Percentiles rank a stretch among this genome's conserved stretches.
phyloP scores from a whole-genome alignment of 2,797 vertebrate genomes.

The Platyrinchus mystaceus region DNA sequence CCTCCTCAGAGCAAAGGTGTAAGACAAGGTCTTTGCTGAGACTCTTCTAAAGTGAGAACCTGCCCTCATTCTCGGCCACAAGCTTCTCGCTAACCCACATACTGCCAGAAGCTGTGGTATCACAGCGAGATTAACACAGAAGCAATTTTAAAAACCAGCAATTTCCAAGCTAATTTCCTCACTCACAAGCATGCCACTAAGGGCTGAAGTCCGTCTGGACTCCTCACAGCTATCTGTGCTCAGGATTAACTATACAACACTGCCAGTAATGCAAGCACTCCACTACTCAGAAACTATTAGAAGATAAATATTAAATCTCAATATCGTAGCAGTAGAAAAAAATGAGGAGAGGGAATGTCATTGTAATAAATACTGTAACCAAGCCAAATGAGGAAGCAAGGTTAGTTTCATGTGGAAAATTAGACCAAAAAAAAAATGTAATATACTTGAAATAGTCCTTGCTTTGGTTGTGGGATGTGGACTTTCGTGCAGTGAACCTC shows the following conservation, averaged over 20 bases:
- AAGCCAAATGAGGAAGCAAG: not conserved
- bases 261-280: not conserved
- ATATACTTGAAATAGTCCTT: not conserved
- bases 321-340: not conserved
- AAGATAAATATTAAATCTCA: slow-evolving; percentile 9
- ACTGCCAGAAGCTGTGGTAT: not conserved
- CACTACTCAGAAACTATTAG: not conserved
- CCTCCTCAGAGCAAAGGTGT: slow-evolving; percentile 15
- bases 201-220: not conserved
- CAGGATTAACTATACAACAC: not conserved
- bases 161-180: not conserved
- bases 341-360: not conserved
- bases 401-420: not conserved
- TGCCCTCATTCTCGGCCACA: slow-evolving; percentile 9
- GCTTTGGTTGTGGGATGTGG: not conserved
- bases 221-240: not conserved
- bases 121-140: not conserved
- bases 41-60: slow-evolving; percentile 5
- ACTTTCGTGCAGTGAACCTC: not conserved
- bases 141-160: slow-evolving; percentile 11
- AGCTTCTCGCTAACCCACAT: slow-evolving; percentile 39
- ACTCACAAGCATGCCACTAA: not conserved
- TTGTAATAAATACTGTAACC: not conserved
- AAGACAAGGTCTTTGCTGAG: slow-evolving; percentile 22
- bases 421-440: not conserved